Base-by-base conservation (phyloP, 2,797 vertebrate genomes). In the Hirundo rustica region DNA sequence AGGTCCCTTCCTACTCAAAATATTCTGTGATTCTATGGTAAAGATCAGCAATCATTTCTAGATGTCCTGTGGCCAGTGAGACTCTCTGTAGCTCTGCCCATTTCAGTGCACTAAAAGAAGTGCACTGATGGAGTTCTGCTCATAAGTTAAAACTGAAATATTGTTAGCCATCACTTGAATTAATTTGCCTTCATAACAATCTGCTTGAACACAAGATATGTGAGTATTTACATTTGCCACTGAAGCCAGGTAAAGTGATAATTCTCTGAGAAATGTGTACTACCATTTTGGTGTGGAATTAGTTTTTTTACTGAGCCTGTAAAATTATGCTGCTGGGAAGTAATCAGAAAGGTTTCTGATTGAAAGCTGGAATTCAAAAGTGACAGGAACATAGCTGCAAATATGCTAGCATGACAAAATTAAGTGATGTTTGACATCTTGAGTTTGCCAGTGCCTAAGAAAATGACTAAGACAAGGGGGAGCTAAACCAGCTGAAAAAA, bases 301-400 rank as follows among this genome's bases (percentile, higher is more conserved):
- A 51, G 29, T 25, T 82, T 29, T 29, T 90, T 80, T 76, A 80
- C 10, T 48, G 47, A 75, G 58, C 58, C 32, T 60, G 21, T 86
- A 57, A 88, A 92, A 72, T 86, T 81, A 54, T 53, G 32, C 53
- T 29, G 8, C 57, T 91, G 67, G 22, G 88, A 95, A 91, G 38
- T 74, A 89, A 67, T 57, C 7, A 0, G 60, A 50, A 73, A 26
- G 51, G 32, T 61, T 85, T 67, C 54, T 81, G 61, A 80, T 30
- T 88, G 81, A 92, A 89, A 91, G 78, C n/a, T 85, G 23, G 64
- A 94, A 85, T 95, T 77, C 73, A 75, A 57, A 91, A 89, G 27
- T 85, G 75, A 80, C 72, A 92, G 45, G 38, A 87, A 48, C 42
- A 58, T 47, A 65, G 61, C 22, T 88, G 54, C 32, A 95, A 51